Evolutionary conservation across 2,888 invertebrate genomes (phyloP).

Genomic region (Ligdia adustata): DNA sequence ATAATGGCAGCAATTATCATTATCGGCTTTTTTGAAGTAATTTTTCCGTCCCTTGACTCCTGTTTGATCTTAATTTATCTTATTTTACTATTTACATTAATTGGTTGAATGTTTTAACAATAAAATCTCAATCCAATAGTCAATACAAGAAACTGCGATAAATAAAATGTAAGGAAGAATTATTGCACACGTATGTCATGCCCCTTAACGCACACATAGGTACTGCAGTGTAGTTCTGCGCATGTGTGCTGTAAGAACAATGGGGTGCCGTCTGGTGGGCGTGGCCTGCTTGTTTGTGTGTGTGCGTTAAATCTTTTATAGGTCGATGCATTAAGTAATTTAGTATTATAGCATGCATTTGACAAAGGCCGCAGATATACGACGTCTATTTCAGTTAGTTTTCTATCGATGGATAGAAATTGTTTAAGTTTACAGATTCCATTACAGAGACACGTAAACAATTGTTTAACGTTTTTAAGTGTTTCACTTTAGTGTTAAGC

Average conservation of each 20-base stretch:
- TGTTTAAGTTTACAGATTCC: slow-evolving; percentile 4
- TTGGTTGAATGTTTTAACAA: slow-evolving; percentile 47
- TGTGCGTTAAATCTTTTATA: slow-evolving; percentile 80
- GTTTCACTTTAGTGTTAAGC: no score
- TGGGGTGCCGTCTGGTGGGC: slow-evolving; percentile 56
- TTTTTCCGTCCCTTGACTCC: slow-evolving; percentile 35
- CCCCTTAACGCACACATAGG: slow-evolving; percentile 55
- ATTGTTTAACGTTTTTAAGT: no score
- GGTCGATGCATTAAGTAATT: slow-evolving; percentile 82
- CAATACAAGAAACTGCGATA: slow-evolving; percentile 43
- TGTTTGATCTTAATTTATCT: slow-evolving; percentile 28
- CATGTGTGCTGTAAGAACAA: slow-evolving; percentile 69
- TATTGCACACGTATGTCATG: slow-evolving; percentile 67
- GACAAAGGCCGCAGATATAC: slow-evolving; percentile 51
- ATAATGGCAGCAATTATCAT: slow-evolving; percentile 75
- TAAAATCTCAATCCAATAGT: slow-evolving; percentile 52
- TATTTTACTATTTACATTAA: no score
- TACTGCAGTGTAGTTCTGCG: slow-evolving; percentile 45
- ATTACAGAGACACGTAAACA: no score
- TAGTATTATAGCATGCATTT: slow-evolving; percentile 79
- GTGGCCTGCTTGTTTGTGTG: slow-evolving; percentile 60
- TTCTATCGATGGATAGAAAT: slow-evolving; percentile 16
- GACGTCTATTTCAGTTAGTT: slow-evolving; percentile 22
- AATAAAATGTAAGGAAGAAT: slow-evolving; percentile 71
- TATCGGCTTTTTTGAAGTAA: slow-evolving; percentile 48